These are phyloP conservation scores for Hydroisotoma schaefferi DNA, from an alignment of 2,888 invertebrate species.

Conservation along the genomic window DNA sequence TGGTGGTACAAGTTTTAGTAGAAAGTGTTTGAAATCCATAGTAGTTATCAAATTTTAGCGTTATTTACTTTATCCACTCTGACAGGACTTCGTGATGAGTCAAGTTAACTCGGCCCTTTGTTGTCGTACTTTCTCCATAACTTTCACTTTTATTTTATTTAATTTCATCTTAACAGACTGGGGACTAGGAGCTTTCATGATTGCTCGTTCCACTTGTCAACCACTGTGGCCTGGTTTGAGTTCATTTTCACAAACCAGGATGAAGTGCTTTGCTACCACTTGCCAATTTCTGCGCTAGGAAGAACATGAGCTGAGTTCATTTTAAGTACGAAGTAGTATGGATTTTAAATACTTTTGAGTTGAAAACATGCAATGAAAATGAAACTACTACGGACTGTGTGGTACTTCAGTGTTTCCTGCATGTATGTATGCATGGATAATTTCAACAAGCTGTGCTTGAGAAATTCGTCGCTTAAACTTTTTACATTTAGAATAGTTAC, in stretches of 20 bases:
- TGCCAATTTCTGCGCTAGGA: too few relatives aligned
- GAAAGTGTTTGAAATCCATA: too few relatives aligned
- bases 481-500: not conserved
- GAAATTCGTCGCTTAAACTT: not conserved
- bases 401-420: too few relatives aligned
- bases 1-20: too few relatives aligned
- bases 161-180: not conserved
- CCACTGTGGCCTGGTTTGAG: too few relatives aligned
- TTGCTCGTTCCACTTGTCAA: not conserved
- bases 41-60: too few relatives aligned
- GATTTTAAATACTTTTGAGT: not conserved
- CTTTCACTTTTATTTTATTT: conserved; percentile 6
- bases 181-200: not conserved
- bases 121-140: not conserved
- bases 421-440: too few relatives aligned
- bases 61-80: not conserved
- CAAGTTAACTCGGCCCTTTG: not conserved
- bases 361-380: not conserved
- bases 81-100: not conserved
- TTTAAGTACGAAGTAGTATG: not conserved
- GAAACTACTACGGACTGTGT: too few relatives aligned
- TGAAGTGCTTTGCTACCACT: not conserved
- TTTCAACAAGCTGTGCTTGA: not conserved
- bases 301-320: too few relatives aligned
- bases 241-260: not conserved